Base-by-base conservation (phyloP, 2,113 vertebrate genomes). In the Gavia stellata region DNA sequence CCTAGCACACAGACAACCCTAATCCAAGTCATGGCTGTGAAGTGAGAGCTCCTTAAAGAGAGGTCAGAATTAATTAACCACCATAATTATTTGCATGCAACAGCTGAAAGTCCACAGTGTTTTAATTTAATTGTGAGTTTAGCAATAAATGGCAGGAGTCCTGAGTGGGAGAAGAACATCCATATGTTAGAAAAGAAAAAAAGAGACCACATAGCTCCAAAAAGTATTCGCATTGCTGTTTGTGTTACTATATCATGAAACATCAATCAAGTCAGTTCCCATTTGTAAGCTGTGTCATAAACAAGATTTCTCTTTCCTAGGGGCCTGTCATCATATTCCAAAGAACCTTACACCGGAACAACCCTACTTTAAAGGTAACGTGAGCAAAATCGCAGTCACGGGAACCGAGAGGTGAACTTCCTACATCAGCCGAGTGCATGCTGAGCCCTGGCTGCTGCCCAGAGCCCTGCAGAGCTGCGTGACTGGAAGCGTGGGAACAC, bases 41-140 rank as follows among this genome's bases (percentile, higher is more conserved):
- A 92, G 71, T 29, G 38, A 16, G 31, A 95, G 89, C 65, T 94
- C 90, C 96, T 94, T 96, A 86, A 93, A 96, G 81, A 96, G 78
- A 97, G 80, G 73, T 89, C 91, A 79, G 81, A 85, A 94, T 97
- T 97, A 97, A 96, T 90, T 86, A 91, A 91, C 44, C 70, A 67
- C 23, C 2, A 1, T 70, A 71, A 91, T 97, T 95, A 87, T 91
- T 94, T 79, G 58, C 96, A 96, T 97, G 97, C 97, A 96, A 92
- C 81, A 94, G 81, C 62, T 92, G 53, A 79, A 94, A 90, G 82
- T 94, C 66, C 88, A 86, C n/a, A 66, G 74, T 75, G 78, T 44
- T 79, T 94, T 58, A 75, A 93, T 97, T 93, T 86, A 95, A 97
- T 61, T 93, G 62, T 62, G 66, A 96, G 81, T 83, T 90, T 80